These are phyloP conservation scores for Zaprionus taronus DNA, from an alignment of 1,140 invertebrate genomes.

Conservation along the genomic window DNA sequence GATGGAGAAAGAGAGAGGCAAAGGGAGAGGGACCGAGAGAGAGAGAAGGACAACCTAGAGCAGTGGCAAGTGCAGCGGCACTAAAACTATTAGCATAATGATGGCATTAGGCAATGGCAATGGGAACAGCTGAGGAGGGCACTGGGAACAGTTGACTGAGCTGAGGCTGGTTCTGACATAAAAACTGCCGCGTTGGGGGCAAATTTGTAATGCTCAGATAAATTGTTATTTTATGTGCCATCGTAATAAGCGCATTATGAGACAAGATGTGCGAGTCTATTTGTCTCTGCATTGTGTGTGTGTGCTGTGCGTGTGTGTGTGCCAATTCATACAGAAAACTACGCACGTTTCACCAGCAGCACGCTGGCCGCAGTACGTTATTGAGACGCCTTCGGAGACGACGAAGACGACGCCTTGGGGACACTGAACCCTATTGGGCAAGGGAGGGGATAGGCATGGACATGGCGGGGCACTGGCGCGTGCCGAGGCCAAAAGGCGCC, in stretches of 20 bases:
- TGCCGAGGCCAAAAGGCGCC: conserved; percentile 55
- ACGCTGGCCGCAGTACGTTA: conserved; percentile 48
- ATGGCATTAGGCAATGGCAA: conserved; percentile 35
- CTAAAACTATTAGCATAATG: conserved; percentile 59
- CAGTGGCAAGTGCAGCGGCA: conserved; percentile 40
- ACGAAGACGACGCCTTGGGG: conserved; percentile 63
- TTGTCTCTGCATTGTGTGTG: conserved; percentile 25
- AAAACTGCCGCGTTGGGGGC: conserved; percentile 44
- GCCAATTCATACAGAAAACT: conserved; percentile 74
- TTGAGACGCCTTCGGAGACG: conserved; percentile 47
- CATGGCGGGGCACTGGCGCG: conserved; percentile 31
- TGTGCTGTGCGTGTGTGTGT: conserved; percentile 36
- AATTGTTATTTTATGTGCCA: conserved; percentile 83
- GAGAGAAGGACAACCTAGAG: not conserved
- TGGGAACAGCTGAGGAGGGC: conserved; percentile 11
- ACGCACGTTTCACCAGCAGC: conserved; percentile 61
- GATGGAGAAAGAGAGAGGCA: not conserved
- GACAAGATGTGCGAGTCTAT: conserved; percentile 19
- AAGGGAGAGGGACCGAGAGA: too few relatives aligned
- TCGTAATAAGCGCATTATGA: conserved; percentile 80
- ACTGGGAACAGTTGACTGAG: conserved; percentile 54
- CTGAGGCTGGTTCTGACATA: conserved; percentile 48
- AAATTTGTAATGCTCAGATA: conserved; percentile 79
- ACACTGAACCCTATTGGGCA: conserved; percentile 62
- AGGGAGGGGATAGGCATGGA: not conserved